phyloP scores from a whole-genome alignment of 1,140 invertebrate species.

The Drosophila mauritiana region DNA sequence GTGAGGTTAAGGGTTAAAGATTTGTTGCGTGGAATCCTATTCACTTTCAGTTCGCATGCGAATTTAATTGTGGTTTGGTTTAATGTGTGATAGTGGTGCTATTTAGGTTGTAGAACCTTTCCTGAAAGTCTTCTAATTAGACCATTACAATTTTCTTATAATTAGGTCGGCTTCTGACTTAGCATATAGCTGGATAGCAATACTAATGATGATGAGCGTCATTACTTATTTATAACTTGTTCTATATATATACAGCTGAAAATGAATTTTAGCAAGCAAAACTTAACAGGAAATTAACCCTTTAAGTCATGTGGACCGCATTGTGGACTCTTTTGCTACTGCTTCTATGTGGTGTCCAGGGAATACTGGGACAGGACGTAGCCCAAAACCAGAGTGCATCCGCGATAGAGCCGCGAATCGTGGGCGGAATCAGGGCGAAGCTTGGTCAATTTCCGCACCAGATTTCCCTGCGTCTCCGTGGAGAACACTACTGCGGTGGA shows the following conservation, averaged over 20 bases:
- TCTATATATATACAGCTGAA: conserved; percentile 3
- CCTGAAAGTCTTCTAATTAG: no score
- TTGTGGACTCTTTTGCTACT: not conserved
- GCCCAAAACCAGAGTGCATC: not conserved
- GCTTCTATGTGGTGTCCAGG: not conserved
- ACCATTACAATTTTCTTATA: not conserved
- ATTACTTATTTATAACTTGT: not conserved
- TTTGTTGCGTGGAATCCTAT: not conserved
- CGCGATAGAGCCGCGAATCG: conserved; percentile 69
- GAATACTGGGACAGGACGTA: not conserved
- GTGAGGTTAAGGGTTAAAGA: not conserved
- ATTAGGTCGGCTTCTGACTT: not conserved
- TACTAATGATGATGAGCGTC: conserved; percentile 25
- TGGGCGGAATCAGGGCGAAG: conserved; percentile 85
- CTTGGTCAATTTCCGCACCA: conserved; percentile 85
- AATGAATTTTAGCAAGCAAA: no score
- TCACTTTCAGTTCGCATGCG: not conserved
- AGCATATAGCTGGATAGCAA: no score
- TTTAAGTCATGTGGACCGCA: not conserved
- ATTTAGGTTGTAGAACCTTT: not conserved
- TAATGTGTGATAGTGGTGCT: not conserved
- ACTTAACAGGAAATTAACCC: not conserved
- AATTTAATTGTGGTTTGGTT: not conserved
- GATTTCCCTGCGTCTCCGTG: conserved; percentile 83
- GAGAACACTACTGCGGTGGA: conserved; percentile 86